A percentile compares a stretch with the other conserved stretches of the same genome.
Evolutionary conservation across 2,113 vertebrate genomes (phyloP).

Genomic region (Diadophis punctatus): DNA sequence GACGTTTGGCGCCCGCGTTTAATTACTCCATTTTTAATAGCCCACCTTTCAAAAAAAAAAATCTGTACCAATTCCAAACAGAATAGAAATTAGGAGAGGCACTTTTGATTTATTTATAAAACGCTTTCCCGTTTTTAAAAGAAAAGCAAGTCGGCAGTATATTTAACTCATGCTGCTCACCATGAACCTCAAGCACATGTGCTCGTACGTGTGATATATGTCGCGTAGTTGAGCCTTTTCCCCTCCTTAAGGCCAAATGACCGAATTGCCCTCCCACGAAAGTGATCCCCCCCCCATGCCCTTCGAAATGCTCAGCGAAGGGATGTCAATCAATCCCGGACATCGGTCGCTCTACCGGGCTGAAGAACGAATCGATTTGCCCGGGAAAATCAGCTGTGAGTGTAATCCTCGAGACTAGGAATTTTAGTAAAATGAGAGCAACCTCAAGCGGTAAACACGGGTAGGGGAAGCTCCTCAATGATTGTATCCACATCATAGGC

Average conservation of each 20-base stretch:
- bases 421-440: neutral
- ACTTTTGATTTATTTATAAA: neutral
- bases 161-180: neutral
- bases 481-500: neutral
- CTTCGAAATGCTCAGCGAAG: neutral
- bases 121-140: neutral
- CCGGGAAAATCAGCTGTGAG: neutral
- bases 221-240: neutral
- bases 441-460: neutral
- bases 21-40: neutral
- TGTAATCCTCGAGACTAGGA: neutral
- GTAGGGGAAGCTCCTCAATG: neutral
- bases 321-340: neutral
- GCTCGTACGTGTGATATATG: neutral
- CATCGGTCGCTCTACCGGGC: neutral
- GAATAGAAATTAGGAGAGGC: too few species aligned
- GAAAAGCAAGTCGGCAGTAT: neutral
- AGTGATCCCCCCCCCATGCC: neutral
- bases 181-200: neutral
- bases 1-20: neutral
- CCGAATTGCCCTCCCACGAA: neutral
- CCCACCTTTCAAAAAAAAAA: neutral
- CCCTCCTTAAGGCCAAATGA: neutral
- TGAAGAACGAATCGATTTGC: neutral
- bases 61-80: neutral